phyloP scores from a whole-genome alignment of 1,140 invertebrate species.

The Danaus plexippus region DNA sequence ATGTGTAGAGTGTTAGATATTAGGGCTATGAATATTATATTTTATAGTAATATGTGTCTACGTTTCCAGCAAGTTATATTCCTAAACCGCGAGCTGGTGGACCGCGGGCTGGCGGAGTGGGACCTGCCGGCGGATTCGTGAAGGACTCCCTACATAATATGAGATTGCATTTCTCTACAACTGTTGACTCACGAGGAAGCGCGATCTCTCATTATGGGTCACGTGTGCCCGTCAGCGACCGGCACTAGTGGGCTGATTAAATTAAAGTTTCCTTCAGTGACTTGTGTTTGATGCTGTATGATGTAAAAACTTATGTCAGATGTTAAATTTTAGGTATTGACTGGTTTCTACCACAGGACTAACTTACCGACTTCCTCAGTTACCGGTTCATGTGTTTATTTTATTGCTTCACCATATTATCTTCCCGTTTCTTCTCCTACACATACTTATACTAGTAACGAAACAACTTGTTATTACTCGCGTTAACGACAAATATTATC shows the following conservation, averaged over 20 bases:
- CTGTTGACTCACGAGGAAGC: conserved; percentile 19
- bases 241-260: conserved; percentile 37
- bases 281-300: conserved; percentile 5
- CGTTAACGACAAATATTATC: conserved; percentile 28
- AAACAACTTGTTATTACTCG: conserved; percentile 24
- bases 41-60: conserved; percentile 12
- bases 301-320: conserved; percentile 2
- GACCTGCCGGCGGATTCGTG: conserved; percentile 63
- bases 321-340: conserved; percentile 31
- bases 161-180: conserved; percentile 39
- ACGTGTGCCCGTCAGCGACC: conserved; percentile 35
- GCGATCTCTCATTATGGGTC: conserved; percentile 36
- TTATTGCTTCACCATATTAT: conserved; percentile 3
- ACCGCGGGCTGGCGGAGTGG: conserved; percentile 78
- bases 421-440: conserved; percentile 31
- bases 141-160: conserved; percentile 33
- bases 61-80: conserved; percentile 77
- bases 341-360: conserved; percentile 21
- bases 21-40: not conserved
- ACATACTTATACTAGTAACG: conserved; percentile 42
- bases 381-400: conserved; percentile 4
- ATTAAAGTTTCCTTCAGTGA: conserved; percentile 25
- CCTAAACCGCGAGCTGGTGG: conserved; percentile 79
- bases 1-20: too few species aligned
- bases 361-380: not conserved